phyloP scores from a whole-genome alignment of 2,888 invertebrate species.

The Glomeris marginata region DNA sequence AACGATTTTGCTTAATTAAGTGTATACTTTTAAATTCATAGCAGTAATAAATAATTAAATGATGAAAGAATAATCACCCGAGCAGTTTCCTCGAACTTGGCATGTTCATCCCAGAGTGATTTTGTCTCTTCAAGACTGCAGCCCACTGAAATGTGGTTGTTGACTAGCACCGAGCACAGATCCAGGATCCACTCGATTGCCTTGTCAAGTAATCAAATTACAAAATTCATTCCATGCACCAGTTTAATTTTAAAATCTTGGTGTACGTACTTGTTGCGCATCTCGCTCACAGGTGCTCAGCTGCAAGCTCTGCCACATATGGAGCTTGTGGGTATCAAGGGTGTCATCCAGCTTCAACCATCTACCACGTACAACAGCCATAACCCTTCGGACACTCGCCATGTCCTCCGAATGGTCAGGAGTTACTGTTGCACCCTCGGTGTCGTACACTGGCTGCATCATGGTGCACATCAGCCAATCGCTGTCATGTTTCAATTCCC shows the following conservation, averaged over 20 bases:
- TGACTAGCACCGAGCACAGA: slow-evolving; percentile 51
- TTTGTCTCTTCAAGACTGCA: slow-evolving; percentile 56
- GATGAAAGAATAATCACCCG: slow-evolving; percentile 37
- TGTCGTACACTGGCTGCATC: slow-evolving; percentile 56
- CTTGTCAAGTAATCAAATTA: slow-evolving; percentile 25
- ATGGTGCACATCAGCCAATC: slow-evolving; percentile 10
- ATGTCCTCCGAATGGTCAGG: slow-evolving; percentile 54
- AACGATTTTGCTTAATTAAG: too few species aligned
- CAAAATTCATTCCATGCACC: slow-evolving; percentile 2
- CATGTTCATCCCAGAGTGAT: slow-evolving; percentile 55
- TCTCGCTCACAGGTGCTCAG: slow-evolving; percentile 61
- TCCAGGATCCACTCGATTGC: slow-evolving; percentile 63
- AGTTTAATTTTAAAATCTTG: not conserved
- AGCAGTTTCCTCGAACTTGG: slow-evolving; percentile 60
- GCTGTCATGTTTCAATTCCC: slow-evolving; percentile 7
- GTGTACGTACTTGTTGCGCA: slow-evolving; percentile 42
- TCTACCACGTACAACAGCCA: slow-evolving; percentile 51
- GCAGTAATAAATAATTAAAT: slow-evolving; percentile 3
- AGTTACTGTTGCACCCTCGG: slow-evolving; percentile 47
- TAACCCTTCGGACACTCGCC: slow-evolving; percentile 50
- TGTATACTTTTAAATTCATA: too few species aligned
- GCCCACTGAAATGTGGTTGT: slow-evolving; percentile 54
- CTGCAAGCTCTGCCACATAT: slow-evolving; percentile 58
- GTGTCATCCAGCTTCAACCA: slow-evolving; percentile 50
- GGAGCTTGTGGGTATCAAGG: slow-evolving; percentile 56